A percentile compares a stretch with the other conserved stretches of the same genome.
Evolutionary conservation across 2,113 vertebrate species (phyloP).

Genomic region (Neodon shergylaensis): DNA sequence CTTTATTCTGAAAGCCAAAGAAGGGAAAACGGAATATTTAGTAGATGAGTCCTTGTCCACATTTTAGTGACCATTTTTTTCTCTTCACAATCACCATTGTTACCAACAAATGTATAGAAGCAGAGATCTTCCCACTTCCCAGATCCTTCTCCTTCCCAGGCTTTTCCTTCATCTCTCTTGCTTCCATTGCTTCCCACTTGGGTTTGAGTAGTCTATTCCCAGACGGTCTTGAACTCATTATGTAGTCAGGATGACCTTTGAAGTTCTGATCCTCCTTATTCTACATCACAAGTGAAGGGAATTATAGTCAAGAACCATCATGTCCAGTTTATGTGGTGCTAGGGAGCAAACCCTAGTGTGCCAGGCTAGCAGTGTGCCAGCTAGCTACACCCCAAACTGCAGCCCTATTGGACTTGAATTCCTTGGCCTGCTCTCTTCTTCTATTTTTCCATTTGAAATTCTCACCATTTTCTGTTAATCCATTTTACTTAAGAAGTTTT

Average conservation of each 20-base stretch:
- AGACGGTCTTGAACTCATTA: not conserved
- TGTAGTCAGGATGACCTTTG: not conserved
- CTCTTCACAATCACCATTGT: conserved; percentile 42
- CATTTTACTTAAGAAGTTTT: not conserved
- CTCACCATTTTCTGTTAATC: not conserved
- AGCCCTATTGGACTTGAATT: not conserved
- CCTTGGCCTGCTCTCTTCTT: not conserved
- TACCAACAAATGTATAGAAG: conserved; percentile 13
- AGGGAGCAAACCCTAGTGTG: too few species aligned
- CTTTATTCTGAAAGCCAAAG: not conserved
- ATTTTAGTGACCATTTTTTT: not conserved
- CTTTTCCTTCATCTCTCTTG: not conserved
- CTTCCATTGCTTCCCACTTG: not conserved
- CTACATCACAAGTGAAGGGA: not conserved
- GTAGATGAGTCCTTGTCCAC: not conserved
- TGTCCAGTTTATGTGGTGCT: not conserved
- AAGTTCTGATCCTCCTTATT: not conserved
- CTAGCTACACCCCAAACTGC: fast-evolving
- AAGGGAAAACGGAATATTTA: not conserved
- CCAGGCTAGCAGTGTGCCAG: not conserved
- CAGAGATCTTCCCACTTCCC: not conserved
- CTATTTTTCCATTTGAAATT: not conserved
- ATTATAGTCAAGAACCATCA: not conserved
- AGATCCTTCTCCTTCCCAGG: not conserved
- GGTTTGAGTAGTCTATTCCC: not conserved